Base-by-base conservation (phyloP, 2,888 invertebrate species). In the Chrysina gloriosa region DNA sequence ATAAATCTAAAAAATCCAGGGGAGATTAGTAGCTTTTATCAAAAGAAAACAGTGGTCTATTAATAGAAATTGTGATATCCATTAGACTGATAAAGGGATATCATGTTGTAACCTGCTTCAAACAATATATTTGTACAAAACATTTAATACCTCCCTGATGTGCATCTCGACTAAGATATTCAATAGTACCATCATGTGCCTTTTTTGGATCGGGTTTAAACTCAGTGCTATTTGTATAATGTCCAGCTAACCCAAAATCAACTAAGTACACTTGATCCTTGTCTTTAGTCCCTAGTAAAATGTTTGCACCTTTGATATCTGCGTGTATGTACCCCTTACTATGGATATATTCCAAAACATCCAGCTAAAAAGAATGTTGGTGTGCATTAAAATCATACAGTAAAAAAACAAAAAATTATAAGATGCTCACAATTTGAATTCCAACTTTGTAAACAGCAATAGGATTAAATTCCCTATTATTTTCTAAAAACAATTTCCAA, bases 181-280 rank as follows among this genome's bases (percentile, higher is more conserved):
- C 97, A 69, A 97, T 92, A 0, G 99, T 99, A 0, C 99, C 99
- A 82, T 99, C 94, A 80, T 99, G 98, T 70, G 96, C 96, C 80
- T 91, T 92, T 76, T 94, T 94, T 0, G 94, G 93, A 83, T 98
- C 95, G 0, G 92, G 90, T 80, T 94, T 94, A 80, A 93, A 96
- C 67, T 91, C 91, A 76, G 92, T 92, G 3, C 75, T 79, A 0
- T 90, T 90, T 1, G 87, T 88, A 74, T 89, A 92, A 73, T 90
- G 89, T 9, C 90, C 89, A 0, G 96, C 97, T 36, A 98, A 85
- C 0, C 98, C 98, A 84, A 92, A 99, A 85, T 99, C 98, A 0
- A 98, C 93, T 6, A 99, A 85, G 83, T 91, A 97, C 0, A 94
- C 89, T 77, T 93, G 91, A 73, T 90, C 87, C 73, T 87, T 87